Base-by-base conservation (phyloP, 2,888 invertebrate genomes). In the Caenorhabditis virilis region DNA sequence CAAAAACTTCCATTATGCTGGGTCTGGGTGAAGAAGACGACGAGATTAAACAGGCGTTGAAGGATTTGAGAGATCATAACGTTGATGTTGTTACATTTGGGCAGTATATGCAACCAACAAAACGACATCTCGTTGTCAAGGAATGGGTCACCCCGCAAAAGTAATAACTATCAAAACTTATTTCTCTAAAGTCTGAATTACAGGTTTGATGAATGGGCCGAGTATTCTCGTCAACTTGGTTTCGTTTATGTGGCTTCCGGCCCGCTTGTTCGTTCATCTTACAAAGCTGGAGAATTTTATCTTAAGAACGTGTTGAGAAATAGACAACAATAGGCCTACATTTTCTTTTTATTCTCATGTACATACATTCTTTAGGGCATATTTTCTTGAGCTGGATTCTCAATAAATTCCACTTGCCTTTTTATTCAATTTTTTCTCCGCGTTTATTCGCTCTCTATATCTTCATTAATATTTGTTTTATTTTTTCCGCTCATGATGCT, bases 91-190 rank as follows among this genome's bases (percentile, higher is more conserved):
- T 99, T 0, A 98, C 98, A 0, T 86, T 98, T 5, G 98, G 98
- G 0, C 98, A 98, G 83, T 98, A 99, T 85, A 98, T 99, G 95
- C 98, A 99, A 84, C 98, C 98, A 0, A 98, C 97, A 0, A 95
- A 93, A 82, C 88, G 91, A 9, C 98, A 98, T 84, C 87, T 98
- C 25, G 92, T 80, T n/a, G 82, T 84, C 22, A 79, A 78, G 51
- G 97, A 98, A 84, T 99, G 97, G 86, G 92, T 98, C 0, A 95
- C 94, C 0, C 97, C 97, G 0, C 91, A 90, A 66, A 93, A 93
- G 85, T 98, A 26, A 52, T 45, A 5, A 16, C 4, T 30, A 9
- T 30, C 30, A 30, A 30, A 30, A 30, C 13, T 30, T 30, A n/a
- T n/a, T n/a, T n/a, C n/a, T n/a, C n/a, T 79, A 86, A 89, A 53